phyloP scores from a whole-genome alignment of 2,113 vertebrate genomes.

The Anas platyrhynchos region DNA sequence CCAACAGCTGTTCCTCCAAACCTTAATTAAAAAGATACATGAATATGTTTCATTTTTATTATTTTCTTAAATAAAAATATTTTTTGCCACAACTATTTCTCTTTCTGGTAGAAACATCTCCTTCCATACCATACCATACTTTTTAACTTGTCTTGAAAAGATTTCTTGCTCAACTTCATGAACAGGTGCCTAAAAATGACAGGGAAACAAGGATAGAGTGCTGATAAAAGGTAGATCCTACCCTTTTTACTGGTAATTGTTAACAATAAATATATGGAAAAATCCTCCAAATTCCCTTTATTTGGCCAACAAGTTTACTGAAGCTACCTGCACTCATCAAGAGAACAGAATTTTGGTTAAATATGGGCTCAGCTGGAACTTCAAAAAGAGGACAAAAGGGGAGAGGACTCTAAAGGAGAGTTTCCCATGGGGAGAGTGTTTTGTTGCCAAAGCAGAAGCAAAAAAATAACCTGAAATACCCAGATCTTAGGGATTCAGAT shows the following conservation, averaged over 20 bases:
- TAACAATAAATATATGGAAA: background rate
- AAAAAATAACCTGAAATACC: background rate
- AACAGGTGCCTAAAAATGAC: background rate
- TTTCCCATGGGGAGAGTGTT: background rate
- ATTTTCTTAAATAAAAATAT: background rate
- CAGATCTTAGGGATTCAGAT: fast-evolving
- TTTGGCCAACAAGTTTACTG: background rate
- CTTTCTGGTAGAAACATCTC: slow-evolving; percentile 8
- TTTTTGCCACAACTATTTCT: background rate
- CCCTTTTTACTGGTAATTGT: slow-evolving; percentile 8
- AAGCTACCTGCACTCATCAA: background rate
- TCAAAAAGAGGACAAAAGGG: background rate
- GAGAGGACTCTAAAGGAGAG: background rate
- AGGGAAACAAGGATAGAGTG: background rate
- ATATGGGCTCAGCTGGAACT: background rate
- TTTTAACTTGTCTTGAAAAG: slow-evolving; percentile 2
- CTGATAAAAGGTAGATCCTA: background rate
- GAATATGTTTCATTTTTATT: background rate
- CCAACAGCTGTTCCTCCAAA: background rate
- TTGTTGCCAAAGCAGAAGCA: background rate
- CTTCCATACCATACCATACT: background rate
- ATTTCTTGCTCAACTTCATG: background rate
- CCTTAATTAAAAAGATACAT: background rate
- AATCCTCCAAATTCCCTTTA: background rate
- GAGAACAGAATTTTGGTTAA: background rate